Conservation (phyloP, 2,888 invertebrate species). For the Diabrotica balteata region DNA sequence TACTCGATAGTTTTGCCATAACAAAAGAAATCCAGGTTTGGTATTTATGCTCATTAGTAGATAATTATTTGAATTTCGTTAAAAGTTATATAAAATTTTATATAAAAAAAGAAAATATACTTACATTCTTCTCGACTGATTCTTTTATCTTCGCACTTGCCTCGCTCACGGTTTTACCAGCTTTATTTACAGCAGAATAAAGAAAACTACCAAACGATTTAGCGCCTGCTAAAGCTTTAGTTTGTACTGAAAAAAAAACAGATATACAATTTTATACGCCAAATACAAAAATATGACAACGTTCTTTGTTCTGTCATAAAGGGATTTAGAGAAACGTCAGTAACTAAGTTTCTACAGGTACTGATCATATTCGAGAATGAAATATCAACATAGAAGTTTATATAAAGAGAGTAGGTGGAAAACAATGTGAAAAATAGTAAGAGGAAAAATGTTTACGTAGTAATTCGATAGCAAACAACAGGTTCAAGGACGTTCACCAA, state of each 20-base stretch:
- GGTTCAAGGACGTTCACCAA: no score
- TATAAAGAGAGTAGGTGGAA: no score
- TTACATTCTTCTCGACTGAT: constrained; percentile 94
- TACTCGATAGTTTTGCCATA: no score
- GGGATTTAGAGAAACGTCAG: no score
- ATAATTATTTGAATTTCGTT: not conserved
- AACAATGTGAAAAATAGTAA: no score
- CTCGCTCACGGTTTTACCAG: constrained; percentile 90
- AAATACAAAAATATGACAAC: constrained; percentile 16
- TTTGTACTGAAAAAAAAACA: constrained; percentile 74
- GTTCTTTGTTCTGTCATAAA: constrained; percentile 4
- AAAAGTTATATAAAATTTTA: no score
- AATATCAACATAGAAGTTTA: no score
- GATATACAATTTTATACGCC: constrained; percentile 5
- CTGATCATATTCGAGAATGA: no score
- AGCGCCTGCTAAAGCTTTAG: constrained; percentile 87
- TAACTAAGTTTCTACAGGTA: no score
- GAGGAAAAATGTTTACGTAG: no score
- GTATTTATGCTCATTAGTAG: not conserved
- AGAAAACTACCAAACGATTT: constrained; percentile 92
- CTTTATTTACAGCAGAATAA: constrained; percentile 95
- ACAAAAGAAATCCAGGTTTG: no score
- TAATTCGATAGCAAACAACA: no score
- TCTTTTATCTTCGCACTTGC: constrained; percentile 93
- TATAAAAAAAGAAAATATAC: constrained; percentile 49